A percentile compares a stretch with the other conserved stretches of the same genome.
phyloP scores from a whole-genome alignment of 2,113 vertebrate genomes.

The Epinephelus fuscoguttatus region DNA sequence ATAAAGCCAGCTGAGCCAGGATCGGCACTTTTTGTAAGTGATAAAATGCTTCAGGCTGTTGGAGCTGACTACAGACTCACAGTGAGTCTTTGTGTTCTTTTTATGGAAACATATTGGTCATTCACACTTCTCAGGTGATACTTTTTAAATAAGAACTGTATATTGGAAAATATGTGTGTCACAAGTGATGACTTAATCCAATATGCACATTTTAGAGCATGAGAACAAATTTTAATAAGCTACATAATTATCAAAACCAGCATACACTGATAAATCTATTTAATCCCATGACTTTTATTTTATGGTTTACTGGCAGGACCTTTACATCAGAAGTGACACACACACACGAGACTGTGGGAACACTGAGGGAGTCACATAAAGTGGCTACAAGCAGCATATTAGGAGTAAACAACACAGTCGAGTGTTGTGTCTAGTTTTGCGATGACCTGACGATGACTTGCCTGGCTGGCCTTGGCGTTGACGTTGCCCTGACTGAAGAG shows the following conservation, averaged over 20 bases:
- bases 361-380: not conserved
- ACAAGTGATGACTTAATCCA: not conserved
- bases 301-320: not conserved
- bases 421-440: not conserved
- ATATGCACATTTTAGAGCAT: not conserved
- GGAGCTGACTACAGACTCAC: not conserved
- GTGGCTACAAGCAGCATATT: not conserved
- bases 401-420: not conserved
- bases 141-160: not conserved
- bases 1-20: slow-evolving; percentile 7
- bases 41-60: slow-evolving; percentile 6
- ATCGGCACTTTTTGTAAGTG: not conserved
- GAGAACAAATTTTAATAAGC: not conserved
- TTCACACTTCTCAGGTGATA: not conserved
- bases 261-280: too few species aligned
- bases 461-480: slow-evolving; percentile 96
- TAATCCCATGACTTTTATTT: too few species aligned
- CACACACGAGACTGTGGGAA: not conserved
- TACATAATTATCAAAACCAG: not conserved
- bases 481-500: slow-evolving; percentile 92
- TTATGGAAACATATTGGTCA: not conserved
- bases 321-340: not conserved
- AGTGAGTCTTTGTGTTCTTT: slow-evolving; percentile 2
- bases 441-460: slow-evolving; percentile 48
- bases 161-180: not conserved